Conservation (phyloP, 2,888 invertebrate species). For the Drosophila robusta region DNA sequence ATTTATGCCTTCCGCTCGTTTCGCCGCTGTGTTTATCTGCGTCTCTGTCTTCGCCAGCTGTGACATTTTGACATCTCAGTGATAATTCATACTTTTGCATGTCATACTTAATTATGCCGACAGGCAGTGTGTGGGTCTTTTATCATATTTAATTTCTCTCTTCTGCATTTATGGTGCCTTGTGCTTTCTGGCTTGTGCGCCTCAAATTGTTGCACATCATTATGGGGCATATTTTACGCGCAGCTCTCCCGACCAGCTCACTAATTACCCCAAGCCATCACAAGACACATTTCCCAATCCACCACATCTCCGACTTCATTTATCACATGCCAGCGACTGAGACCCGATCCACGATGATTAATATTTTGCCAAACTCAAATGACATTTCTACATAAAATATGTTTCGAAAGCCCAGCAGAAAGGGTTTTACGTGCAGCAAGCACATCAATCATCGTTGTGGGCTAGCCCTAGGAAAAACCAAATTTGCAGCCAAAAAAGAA, state of each 20-base stretch:
- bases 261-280: slow-evolving; percentile 67
- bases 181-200: not conserved
- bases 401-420: slow-evolving; percentile 57
- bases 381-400: slow-evolving; percentile 72
- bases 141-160: slow-evolving; percentile 74
- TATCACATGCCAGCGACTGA: slow-evolving; percentile 54
- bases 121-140: slow-evolving; percentile 78
- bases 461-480: slow-evolving; percentile 27
- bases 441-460: slow-evolving; percentile 67
- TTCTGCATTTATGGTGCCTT: not conserved
- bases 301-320: slow-evolving; percentile 64
- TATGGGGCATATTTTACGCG: slow-evolving; percentile 39
- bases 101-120: slow-evolving; percentile 84
- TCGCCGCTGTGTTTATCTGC: slow-evolving; percentile 59
- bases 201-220: slow-evolving; percentile 65
- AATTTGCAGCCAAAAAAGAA: slow-evolving; percentile 45
- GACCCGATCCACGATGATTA: slow-evolving; percentile 62
- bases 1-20: slow-evolving; percentile 62
- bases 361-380: slow-evolving; percentile 70
- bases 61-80: slow-evolving; percentile 83
- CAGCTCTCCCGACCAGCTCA: slow-evolving; percentile 33
- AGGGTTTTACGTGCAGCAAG: slow-evolving; percentile 59
- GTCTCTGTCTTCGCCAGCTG: slow-evolving; percentile 71
- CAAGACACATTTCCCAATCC: slow-evolving; percentile 53
- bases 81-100: slow-evolving; percentile 84